These are phyloP conservation scores for Gobio occitaniae DNA, from an alignment of 2,797 vertebrate species.

Conservation along the genomic window DNA sequence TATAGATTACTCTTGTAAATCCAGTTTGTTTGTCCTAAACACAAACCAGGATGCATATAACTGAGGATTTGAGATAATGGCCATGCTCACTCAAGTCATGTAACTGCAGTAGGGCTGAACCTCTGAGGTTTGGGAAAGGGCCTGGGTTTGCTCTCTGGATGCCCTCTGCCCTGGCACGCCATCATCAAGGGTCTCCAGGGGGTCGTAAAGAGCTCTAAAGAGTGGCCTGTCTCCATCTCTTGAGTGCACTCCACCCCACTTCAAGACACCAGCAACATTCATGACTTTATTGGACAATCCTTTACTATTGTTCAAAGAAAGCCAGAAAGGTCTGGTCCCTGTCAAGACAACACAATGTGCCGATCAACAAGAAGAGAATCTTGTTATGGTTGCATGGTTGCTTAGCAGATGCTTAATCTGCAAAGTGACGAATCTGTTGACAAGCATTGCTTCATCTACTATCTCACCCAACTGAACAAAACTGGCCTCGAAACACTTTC, in stretches of 20 bases:
- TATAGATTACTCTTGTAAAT: neutral
- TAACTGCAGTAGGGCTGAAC: conserved; percentile 38
- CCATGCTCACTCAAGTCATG: conserved; percentile 10
- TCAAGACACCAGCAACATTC: conserved; percentile 37
- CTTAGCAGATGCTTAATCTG: conserved; percentile 31
- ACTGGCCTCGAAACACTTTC: conserved; percentile 46
- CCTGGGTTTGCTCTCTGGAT: conserved; percentile 63
- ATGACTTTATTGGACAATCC: conserved; percentile 39
- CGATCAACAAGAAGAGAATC: conserved; percentile 1
- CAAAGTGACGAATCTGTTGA: conserved; percentile 33
- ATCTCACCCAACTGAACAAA: conserved; percentile 34
- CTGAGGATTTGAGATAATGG: conserved; percentile 37
- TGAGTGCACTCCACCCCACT: conserved; percentile 27
- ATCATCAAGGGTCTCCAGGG: conserved; percentile 58
- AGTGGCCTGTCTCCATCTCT: conserved; percentile 40
- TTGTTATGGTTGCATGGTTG: conserved; percentile 34
- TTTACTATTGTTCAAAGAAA: conserved; percentile 50
- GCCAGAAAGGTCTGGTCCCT: conserved; percentile 47
- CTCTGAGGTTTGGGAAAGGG: conserved; percentile 36
- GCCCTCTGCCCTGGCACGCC: conserved; percentile 59
- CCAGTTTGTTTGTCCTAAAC: conserved; percentile 15
- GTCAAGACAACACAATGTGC: conserved; percentile 35
- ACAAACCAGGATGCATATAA: conserved; percentile 32
- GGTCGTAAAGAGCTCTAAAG: conserved; percentile 52
- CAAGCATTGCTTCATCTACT: conserved; percentile 46